Evolutionary conservation across 1,140 invertebrate genomes (phyloP), one percentile per base, ranked within the genome.

Genomic region (Phenacoccus solenopsis): DNA sequence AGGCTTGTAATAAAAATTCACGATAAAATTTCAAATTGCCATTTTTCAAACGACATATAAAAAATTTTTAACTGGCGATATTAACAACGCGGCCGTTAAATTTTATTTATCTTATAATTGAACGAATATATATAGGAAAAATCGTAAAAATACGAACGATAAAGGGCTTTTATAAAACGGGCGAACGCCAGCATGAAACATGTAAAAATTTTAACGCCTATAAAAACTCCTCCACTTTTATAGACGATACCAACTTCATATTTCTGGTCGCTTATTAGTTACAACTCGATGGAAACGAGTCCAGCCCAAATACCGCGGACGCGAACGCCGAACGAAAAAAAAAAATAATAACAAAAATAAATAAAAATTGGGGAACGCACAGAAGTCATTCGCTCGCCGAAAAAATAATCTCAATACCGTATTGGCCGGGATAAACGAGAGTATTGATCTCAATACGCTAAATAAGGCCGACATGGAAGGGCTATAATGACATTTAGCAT

Each of bases 41-140:
- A 16, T 49, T 49, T 49, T 49, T 49, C 20, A 10, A 49, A 49
- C 20, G 38, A 5, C 38, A 49, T 49, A 16, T 16, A 49, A 16
- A 49, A 49, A 49, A 49, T 9, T 49, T 49, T 49, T 49, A 49
- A 49, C 38, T 49, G 38, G 38, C 38, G 38, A 49, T 49, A 49
- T 49, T 49, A 49, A 49, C 38, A 49, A 49, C 38, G 38, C 38
- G 16, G 38, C 38, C 13, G 38, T 49, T 49, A 49, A 49, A 49
- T 49, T 49, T 49, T 49, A 49, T 49, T 49, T 49, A n/a, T 49
- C 38, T 49, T 49, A 49, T 49, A 49, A 49, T 49, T 49, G 38
- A 49, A 49, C 12, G 38, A 49, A 49, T 49, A 49, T n/a, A n/a
- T n/a, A n/a, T n/a, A n/a, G n/a, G n/a, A 49, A 49, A 49, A 49